phyloP scores from a whole-genome alignment of 2,888 invertebrate species.

The Lasioglossum pauxillum region DNA sequence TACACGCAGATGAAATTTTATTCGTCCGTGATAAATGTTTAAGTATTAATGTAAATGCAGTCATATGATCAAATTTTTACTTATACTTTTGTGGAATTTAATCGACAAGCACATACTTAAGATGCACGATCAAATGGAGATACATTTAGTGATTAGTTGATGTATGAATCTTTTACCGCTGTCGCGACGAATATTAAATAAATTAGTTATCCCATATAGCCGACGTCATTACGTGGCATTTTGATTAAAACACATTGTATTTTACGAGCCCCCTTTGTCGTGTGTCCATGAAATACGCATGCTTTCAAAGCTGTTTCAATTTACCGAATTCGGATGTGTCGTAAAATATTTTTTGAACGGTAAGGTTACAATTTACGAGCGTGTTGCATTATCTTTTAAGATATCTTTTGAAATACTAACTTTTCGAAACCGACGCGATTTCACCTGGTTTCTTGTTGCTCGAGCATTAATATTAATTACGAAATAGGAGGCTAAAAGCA shows the following conservation, averaged over 20 bases:
- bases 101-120: background rate
- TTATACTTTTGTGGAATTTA: background rate
- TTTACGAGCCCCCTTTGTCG: background rate
- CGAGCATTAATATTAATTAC: conserved; percentile 1
- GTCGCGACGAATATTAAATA: background rate
- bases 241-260: background rate
- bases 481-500: background rate
- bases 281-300: background rate
- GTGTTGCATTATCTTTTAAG: background rate
- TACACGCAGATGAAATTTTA: too few relatives aligned
- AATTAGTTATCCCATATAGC: background rate
- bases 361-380: background rate
- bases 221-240: background rate
- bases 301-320: background rate
- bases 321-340: background rate
- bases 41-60: too few relatives aligned
- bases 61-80: too few relatives aligned
- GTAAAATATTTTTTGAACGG: background rate
- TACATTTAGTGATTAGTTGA: background rate
- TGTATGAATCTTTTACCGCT: background rate
- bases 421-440: background rate
- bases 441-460: background rate
- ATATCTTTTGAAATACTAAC: background rate
- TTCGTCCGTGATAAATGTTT: too few relatives aligned
- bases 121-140: background rate